Evolutionary conservation across 2,888 invertebrate species (phyloP).

Genomic region (Physocephala rufipes): DNA sequence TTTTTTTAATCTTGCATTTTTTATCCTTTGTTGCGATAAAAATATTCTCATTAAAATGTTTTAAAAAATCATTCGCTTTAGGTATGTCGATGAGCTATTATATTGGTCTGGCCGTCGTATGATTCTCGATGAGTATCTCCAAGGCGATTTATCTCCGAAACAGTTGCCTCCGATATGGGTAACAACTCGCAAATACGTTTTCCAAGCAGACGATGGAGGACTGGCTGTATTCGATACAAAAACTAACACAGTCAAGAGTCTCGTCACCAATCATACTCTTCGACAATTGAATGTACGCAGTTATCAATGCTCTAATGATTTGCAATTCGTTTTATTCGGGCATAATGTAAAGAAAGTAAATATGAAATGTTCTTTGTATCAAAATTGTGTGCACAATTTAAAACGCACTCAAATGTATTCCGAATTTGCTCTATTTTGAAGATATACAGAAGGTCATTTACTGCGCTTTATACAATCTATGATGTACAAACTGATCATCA

Average conservation of each 20-base stretch:
- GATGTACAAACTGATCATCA: slow-evolving; percentile 92
- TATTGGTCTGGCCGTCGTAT: slow-evolving; percentile 90
- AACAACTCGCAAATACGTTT: slow-evolving; percentile 82
- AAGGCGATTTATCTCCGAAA: slow-evolving; percentile 77
- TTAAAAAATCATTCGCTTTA: slow-evolving; percentile 51
- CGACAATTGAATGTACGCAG: slow-evolving; percentile 88
- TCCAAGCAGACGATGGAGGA: slow-evolving; percentile 87
- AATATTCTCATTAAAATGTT: not conserved
- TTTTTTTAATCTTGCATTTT: not conserved
- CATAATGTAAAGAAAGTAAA: slow-evolving; percentile 89
- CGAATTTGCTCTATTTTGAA: slow-evolving; percentile 66
- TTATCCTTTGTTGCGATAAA: not conserved
- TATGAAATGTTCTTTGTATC: not conserved
- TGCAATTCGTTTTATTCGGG: slow-evolving; percentile 87
- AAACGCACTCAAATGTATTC: not conserved
- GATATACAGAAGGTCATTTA: slow-evolving; percentile 87
- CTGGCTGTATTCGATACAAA: slow-evolving; percentile 81
- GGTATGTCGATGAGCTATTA: slow-evolving; percentile 87
- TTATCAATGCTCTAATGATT: slow-evolving; percentile 85
- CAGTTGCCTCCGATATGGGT: slow-evolving; percentile 84
- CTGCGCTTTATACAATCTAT: slow-evolving; percentile 89
- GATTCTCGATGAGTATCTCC: slow-evolving; percentile 85
- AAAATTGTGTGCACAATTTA: not conserved
- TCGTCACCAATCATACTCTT: slow-evolving; percentile 88
- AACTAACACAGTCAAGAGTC: slow-evolving; percentile 79